Evolutionary conservation across 1,140 invertebrate genomes (phyloP).

Genomic region (Liolophura sinensis): DNA sequence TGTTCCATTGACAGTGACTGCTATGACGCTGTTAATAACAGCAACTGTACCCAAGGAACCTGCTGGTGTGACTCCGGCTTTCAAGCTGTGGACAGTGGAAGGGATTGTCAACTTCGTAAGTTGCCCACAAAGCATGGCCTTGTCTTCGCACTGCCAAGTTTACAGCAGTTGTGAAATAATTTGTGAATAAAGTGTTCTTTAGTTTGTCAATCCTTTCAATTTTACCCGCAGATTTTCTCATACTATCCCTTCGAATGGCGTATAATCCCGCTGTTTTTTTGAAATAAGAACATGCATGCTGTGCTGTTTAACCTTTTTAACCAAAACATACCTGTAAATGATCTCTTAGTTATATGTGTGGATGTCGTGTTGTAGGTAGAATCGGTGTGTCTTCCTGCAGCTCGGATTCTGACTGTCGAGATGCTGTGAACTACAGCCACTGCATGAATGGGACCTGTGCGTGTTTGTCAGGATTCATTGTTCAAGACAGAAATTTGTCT

Average conservation of each 20-base stretch:
- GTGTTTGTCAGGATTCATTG: conserved; percentile 23
- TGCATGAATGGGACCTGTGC: conserved; percentile 21
- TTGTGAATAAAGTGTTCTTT: too few species aligned
- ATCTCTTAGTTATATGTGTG: conserved; percentile 2
- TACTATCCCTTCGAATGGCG: conserved; percentile 11
- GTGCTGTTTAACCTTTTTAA: conserved; percentile 12
- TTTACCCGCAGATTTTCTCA: too few species aligned
- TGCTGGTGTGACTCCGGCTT: conserved; percentile 18
- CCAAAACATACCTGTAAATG: conserved; percentile 9
- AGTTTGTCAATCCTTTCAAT: too few species aligned
- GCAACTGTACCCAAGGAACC: conserved; percentile 19
- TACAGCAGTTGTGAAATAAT: conserved; percentile 4
- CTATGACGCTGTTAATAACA: conserved; percentile 18
- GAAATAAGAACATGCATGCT: conserved; percentile 8
- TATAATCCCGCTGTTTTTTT: conserved; percentile 5
- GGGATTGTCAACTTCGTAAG: conserved; percentile 14
- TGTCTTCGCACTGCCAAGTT: conserved; percentile 6
- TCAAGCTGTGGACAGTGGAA: conserved; percentile 5
- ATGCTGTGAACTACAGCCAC: conserved; percentile 16
- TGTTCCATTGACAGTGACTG: conserved; percentile 25
- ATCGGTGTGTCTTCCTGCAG: conserved; percentile 10
- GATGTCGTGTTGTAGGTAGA: neutral
- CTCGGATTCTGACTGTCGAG: conserved; percentile 17
- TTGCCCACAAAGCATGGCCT: conserved; percentile 15
- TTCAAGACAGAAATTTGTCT: conserved; percentile 4